Conservation (phyloP, 2,797 vertebrate genomes). For the Babyrousa celebensis region DNA sequence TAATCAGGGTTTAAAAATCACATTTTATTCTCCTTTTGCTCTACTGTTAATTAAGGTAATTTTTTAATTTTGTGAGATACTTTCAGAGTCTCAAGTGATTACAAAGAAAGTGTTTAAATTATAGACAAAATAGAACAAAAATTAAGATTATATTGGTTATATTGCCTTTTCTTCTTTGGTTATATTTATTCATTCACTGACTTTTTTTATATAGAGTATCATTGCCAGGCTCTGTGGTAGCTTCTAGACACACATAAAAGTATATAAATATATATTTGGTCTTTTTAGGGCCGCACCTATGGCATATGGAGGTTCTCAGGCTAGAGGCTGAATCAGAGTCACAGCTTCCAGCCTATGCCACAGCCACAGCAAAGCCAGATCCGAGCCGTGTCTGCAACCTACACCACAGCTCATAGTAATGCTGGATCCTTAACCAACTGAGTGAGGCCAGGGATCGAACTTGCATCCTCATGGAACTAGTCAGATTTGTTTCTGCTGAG, state of each 20-base stretch:
- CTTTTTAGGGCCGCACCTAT: too few relatives aligned
- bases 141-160: background rate
- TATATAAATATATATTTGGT: background rate
- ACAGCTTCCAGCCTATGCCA: too few relatives aligned
- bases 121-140: slow-evolving; percentile 32
- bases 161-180: background rate
- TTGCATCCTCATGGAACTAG: too few relatives aligned
- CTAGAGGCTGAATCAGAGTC: too few relatives aligned
- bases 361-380: too few relatives aligned
- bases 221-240: background rate
- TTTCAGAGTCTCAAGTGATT: background rate
- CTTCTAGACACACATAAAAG: background rate
- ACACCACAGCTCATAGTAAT: too few relatives aligned
- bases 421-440: too few relatives aligned
- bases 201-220: background rate
- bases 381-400: too few relatives aligned
- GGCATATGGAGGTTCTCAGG: too few relatives aligned
- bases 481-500: too few relatives aligned
- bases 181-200: background rate
- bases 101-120: background rate
- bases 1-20: slow-evolving; percentile 29
- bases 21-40: background rate
- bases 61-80: background rate
- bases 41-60: slow-evolving; percentile 6
- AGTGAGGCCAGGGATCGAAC: too few relatives aligned